phyloP scores from a whole-genome alignment of 2,797 vertebrate species.

The Heterohyrax brucei region DNA sequence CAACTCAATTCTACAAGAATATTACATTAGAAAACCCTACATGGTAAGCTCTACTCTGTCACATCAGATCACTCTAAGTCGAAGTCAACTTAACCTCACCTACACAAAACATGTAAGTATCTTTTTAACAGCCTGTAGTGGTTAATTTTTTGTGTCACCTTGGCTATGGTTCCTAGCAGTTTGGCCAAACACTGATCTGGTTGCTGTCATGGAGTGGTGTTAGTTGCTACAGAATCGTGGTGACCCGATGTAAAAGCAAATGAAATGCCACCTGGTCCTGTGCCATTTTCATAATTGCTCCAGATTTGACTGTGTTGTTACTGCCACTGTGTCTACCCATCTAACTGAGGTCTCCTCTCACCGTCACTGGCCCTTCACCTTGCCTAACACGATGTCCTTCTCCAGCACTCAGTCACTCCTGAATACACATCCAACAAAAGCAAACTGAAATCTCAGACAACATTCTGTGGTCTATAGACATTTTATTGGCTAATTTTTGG shows the following conservation, averaged over 20 bases:
- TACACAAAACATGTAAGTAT: neutral
- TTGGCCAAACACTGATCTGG: no score
- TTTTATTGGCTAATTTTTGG: neutral
- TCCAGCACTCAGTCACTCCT: neutral
- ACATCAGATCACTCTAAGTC: neutral
- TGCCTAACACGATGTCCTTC: neutral
- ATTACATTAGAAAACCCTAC: neutral
- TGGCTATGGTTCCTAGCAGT: no score
- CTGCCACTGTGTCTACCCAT: neutral
- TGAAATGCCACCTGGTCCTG: neutral
- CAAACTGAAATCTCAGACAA: neutral
- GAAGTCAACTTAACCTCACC: neutral
- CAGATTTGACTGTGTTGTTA: neutral
- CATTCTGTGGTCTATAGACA: neutral
- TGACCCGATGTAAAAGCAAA: neutral
- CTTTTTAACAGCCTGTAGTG: neutral
- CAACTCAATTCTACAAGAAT: neutral
- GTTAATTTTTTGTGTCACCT: no score
- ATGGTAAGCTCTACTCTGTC: neutral
- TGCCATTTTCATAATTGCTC: neutral
- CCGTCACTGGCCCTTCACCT: neutral
- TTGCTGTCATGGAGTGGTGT: no score
- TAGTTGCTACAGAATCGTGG: no score
- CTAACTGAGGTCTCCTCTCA: neutral
- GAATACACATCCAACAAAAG: neutral